Conservation (phyloP, 2,113 vertebrate species). For the Lophura nycthemera region DNA sequence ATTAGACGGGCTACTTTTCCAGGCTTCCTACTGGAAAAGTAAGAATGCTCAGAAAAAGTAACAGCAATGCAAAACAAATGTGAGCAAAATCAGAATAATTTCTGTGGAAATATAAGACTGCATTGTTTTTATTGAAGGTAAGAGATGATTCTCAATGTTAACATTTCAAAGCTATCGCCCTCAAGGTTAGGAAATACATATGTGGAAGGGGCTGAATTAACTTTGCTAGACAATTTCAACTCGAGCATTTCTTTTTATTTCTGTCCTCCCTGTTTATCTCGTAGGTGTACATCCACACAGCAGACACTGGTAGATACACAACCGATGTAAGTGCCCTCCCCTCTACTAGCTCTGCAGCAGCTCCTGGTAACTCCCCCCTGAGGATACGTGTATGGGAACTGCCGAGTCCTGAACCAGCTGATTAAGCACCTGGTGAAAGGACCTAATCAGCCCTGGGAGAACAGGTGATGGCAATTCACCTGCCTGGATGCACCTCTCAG, state of each 20-base stretch:
- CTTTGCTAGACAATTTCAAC: not conserved
- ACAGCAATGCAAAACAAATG: not conserved
- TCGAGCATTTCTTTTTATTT: not conserved
- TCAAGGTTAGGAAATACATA: not conserved
- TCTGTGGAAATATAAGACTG: not conserved
- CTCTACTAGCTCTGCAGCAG: rapidly evolving
- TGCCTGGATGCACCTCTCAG: too few relatives aligned
- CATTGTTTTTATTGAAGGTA: not conserved
- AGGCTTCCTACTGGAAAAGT: not conserved
- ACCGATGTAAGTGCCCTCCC: not conserved
- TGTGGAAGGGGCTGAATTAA: not conserved
- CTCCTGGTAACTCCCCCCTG: not conserved
- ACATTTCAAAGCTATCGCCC: not conserved
- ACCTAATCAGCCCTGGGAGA: too few relatives aligned
- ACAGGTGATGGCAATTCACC: too few relatives aligned
- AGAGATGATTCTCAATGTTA: rapidly evolving
- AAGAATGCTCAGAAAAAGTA: not conserved
- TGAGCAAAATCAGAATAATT: not conserved
- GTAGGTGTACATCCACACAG: not conserved
- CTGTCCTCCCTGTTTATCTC: not conserved
- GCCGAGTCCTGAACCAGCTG: too few relatives aligned
- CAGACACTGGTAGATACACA: not conserved
- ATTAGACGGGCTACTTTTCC: not conserved
- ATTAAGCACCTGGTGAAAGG: too few relatives aligned
- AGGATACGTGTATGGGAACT: too few relatives aligned